phyloP scores from a whole-genome alignment of 2,113 vertebrate genomes.

The Ondatra zibethicus region DNA sequence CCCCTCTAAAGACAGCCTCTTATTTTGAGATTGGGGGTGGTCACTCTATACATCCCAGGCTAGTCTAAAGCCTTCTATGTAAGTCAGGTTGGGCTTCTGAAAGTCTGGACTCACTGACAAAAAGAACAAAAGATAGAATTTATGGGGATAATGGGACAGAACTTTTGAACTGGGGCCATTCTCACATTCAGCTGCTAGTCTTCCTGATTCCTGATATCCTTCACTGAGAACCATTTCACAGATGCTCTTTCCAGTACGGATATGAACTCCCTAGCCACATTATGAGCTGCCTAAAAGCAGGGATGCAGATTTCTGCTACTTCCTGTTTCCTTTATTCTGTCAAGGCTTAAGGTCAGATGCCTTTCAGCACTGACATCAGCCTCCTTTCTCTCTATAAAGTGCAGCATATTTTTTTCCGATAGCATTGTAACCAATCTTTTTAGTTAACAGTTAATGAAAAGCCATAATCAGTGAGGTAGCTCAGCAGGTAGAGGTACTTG shows the following conservation, averaged over 20 bases:
- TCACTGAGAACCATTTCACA: neutral
- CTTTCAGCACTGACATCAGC: neutral
- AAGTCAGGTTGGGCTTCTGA: neutral
- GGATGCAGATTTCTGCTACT: neutral
- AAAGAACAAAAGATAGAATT: neutral
- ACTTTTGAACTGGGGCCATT: neutral
- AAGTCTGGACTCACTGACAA: neutral
- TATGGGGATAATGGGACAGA: neutral
- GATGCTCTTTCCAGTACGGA: neutral
- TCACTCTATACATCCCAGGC: neutral
- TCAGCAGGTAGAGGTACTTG: neutral
- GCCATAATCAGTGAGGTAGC: neutral
- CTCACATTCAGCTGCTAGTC: neutral
- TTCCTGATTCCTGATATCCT: neutral
- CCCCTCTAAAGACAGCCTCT: neutral
- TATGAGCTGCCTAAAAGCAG: neutral
- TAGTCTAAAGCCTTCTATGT: neutral
- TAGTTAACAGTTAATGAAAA: neutral
- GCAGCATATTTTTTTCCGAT: neutral
- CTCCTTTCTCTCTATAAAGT: neutral
- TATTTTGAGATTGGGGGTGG: neutral
- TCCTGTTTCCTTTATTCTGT: neutral
- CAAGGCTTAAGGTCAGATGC: neutral
- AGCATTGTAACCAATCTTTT: neutral
- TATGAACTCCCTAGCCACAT: neutral